Percentiles rank a stretch among this genome's conserved stretches.
Evolutionary conservation across 2,888 invertebrate species (phyloP).

Genomic region (Tyria jacobaeae): DNA sequence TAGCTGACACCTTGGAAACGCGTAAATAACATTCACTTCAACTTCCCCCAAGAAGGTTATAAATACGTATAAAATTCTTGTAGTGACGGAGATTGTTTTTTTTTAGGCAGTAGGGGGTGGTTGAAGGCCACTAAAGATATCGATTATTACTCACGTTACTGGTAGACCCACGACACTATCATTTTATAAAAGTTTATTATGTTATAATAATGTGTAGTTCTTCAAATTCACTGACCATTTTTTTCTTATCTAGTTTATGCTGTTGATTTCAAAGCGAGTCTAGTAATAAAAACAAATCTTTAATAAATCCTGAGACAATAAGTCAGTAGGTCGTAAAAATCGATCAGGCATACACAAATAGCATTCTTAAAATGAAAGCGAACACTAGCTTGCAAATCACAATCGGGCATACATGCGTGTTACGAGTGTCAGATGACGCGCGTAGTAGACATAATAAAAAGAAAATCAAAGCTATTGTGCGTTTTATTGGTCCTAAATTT

Average conservation of each 20-base stretch:
- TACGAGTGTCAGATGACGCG: constrained; percentile 56
- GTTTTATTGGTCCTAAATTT: constrained; percentile 74
- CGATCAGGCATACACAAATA: constrained; percentile 25
- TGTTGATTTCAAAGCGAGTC: not conserved
- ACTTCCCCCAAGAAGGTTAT: not conserved
- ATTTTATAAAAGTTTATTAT: not conserved
- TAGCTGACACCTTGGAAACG: not conserved
- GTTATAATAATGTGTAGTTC: not conserved
- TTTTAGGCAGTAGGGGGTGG: not conserved
- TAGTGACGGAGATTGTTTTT: not conserved
- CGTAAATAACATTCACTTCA: not conserved
- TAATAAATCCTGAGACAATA: constrained; percentile 26
- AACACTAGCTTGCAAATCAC: constrained; percentile 16
- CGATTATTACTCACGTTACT: not conserved
- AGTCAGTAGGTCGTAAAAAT: constrained; percentile 27
- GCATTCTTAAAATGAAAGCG: constrained; percentile 17
- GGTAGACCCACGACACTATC: not conserved
- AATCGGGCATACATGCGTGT: constrained; percentile 26
- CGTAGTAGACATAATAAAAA: constrained; percentile 69
- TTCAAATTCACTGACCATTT: not conserved
- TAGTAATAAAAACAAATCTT: not conserved
- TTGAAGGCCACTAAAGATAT: not conserved
- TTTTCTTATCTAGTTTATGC: not conserved
- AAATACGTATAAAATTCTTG: not conserved
- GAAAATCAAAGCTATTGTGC: constrained; percentile 71